phyloP scores from a whole-genome alignment of 2,888 invertebrate genomes.

The Stenoptilia bipunctidactyla region DNA sequence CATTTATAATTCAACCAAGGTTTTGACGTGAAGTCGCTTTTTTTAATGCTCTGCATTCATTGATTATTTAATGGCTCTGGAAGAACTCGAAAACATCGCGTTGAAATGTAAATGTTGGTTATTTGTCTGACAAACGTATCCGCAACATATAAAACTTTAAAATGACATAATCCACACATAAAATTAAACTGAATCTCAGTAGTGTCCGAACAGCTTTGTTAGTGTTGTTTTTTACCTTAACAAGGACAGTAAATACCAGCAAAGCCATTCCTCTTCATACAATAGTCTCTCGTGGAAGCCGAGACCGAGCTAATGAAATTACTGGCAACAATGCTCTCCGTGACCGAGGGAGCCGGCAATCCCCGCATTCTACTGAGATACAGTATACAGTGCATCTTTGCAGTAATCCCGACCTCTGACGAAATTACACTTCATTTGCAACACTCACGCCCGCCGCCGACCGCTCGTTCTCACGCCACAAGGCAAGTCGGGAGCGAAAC shows the following conservation, averaged over 20 bases:
- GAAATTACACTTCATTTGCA: constrained; percentile 59
- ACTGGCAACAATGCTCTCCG: constrained; percentile 46
- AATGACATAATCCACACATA: too few species aligned
- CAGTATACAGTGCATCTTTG: not conserved
- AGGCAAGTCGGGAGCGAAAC: not conserved
- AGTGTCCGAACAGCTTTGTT: too few species aligned
- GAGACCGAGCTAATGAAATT: constrained; percentile 40
- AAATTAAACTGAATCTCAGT: too few species aligned
- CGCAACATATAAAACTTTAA: too few species aligned
- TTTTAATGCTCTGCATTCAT: too few species aligned
- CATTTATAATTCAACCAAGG: too few species aligned
- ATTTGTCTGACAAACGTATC: too few species aligned
- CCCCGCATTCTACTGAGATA: constrained; percentile 5
- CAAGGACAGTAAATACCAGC: not conserved
- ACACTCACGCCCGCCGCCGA: constrained; percentile 29
- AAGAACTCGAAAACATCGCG: too few species aligned
- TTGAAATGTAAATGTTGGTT: too few species aligned
- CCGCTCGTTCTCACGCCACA: constrained; percentile 44
- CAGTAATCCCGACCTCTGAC: constrained; percentile 33
- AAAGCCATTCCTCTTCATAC: constrained; percentile 6
- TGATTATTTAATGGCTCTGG: too few species aligned
- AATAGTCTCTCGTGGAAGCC: constrained; percentile 8
- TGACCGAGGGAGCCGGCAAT: constrained; percentile 27
- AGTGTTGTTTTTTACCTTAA: too few species aligned
- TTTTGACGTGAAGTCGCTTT: too few species aligned